Base-by-base conservation (phyloP, 2,113 vertebrate genomes). In the Notothenia coriiceps region DNA sequence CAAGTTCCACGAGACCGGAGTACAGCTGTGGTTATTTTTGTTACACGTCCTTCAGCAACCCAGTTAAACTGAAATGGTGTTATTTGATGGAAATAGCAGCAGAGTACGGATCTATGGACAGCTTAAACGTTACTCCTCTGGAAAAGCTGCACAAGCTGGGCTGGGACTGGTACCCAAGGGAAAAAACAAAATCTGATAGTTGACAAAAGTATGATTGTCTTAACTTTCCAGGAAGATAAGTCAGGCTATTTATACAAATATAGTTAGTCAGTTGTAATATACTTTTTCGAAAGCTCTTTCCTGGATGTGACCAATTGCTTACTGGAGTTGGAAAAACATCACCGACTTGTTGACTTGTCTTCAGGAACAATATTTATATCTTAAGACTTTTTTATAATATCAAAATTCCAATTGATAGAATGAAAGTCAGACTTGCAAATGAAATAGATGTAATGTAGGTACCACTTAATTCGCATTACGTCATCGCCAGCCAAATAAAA, bases 21-120 rank as follows among this genome's bases (percentile, higher is more conserved):
- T 22, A 65, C 49, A 86, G 79, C 65, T 63, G 55, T 60, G 70
- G 67, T 77, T 88, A 66, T 84, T 86, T 85, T 80, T 67, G 56
- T 79, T 71, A 46, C 18, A 69, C 52, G 68, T 83, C 59, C 46
- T 77, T 63, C 43, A 55, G 63, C 67, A 64, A 60, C 44, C 50
- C 56, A 77, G 40, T 82, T 59, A 29, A 79, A 63, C 18, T 72
- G n/a, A 85, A 85, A 74, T 64, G 40, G n/a, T 55, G 63, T 67
- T 74, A 51, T 82, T 82, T 79, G 54, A 86, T 86, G 4, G 44
- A 75, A 79, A 82, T 20, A 72, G 66, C 65, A 68, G 22, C 74
- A 73, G n/a, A 79, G 20, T 74, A 64, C 0, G 0, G 10, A 64
- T 54, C 66, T 64, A 71, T 70, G 51, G 75, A 50, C n/a, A 29